These are phyloP conservation scores for Columba livia DNA, from an alignment of 2,113 vertebrate species.

Conservation along the genomic window DNA sequence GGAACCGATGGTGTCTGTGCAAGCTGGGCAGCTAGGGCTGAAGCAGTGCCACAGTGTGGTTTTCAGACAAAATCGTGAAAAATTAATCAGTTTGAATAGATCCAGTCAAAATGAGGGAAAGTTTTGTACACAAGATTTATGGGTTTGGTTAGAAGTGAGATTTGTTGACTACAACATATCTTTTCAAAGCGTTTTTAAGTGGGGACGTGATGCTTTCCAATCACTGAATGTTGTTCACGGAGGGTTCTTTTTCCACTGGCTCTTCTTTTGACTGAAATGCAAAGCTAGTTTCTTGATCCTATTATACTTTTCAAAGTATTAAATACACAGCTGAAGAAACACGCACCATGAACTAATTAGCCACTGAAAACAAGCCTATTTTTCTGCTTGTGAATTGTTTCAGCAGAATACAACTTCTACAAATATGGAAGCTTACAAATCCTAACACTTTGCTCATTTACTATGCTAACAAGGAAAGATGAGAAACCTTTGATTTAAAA, in stretches of 20 bases:
- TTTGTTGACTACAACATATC: neutral
- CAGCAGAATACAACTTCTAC: neutral
- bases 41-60: neutral
- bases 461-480: neutral
- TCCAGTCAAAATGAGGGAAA: neutral
- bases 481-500: neutral
- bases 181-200: neutral
- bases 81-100: constrained; percentile 1
- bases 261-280: neutral
- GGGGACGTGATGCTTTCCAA: neutral
- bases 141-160: neutral
- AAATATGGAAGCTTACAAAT: neutral
- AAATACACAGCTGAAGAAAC: constrained; percentile 13
- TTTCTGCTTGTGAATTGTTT: neutral
- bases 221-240: neutral
- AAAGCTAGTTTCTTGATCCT: neutral
- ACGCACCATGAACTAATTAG: neutral
- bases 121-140: constrained; percentile 2
- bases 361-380: neutral
- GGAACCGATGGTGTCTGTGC: neutral
- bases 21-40: neutral
- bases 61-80: constrained; percentile 36
- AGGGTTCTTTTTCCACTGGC: neutral
- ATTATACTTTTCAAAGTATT: neutral
- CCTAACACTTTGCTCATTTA: neutral